Percentiles rank a stretch among this genome's conserved stretches.
phyloP scores from a whole-genome alignment of 1,140 invertebrate genomes.

The Philopotamus ludificatus region DNA sequence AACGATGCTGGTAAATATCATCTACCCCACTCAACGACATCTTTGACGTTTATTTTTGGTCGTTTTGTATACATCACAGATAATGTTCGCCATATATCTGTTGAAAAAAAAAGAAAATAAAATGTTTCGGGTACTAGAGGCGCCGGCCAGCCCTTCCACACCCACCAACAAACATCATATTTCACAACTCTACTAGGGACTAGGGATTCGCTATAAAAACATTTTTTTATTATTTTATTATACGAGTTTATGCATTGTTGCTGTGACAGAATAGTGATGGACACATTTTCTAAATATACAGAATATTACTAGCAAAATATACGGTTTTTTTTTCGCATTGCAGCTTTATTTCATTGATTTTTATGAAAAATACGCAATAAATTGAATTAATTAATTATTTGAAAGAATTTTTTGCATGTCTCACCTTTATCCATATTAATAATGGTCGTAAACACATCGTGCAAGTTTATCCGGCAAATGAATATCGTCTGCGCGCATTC shows the following conservation, averaged over 20 bases:
- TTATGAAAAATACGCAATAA: too few species aligned
- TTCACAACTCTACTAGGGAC: constrained; percentile 29
- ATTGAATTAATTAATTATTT: too few species aligned
- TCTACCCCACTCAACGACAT: not conserved
- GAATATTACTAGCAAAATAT: too few species aligned
- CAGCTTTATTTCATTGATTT: too few species aligned
- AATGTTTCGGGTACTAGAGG: not conserved
- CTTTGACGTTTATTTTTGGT: constrained; percentile 6
- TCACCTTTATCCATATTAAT: not conserved
- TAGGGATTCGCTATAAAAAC: too few species aligned
- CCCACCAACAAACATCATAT: constrained; percentile 35
- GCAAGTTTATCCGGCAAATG: not conserved
- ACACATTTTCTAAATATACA: too few species aligned
- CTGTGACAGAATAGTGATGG: too few species aligned
- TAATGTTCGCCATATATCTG: constrained; percentile 23
- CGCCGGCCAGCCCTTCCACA: constrained; percentile 15
- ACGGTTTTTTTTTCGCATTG: too few species aligned
- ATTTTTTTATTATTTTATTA: too few species aligned
- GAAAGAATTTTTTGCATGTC: too few species aligned
- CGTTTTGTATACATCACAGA: constrained; percentile 10
- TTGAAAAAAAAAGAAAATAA: constrained; percentile 19
- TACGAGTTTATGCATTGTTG: too few species aligned
- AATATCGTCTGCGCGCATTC: not conserved
- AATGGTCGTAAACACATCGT: not conserved
- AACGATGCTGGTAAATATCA: too few species aligned